Evolutionary conservation across 1,140 invertebrate genomes (phyloP), one percentile per base, ranked within the genome.

Genomic region (Drosophila suzukii): DNA sequence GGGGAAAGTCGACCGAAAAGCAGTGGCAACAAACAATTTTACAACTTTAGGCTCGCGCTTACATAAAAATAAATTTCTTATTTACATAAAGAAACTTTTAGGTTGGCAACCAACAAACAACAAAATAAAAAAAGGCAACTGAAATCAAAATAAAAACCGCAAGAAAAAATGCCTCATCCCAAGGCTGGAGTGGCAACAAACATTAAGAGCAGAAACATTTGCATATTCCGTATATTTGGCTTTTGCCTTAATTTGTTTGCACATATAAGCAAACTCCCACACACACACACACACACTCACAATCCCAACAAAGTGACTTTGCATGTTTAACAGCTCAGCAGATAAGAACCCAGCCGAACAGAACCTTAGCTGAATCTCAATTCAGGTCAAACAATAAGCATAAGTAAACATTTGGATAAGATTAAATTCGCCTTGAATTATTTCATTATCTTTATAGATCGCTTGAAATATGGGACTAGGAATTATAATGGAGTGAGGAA

Each of bases 11-110:
- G 60, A 20, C 12, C 56, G 20, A 67, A 72, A 44, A 55, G 65
- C 66, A 66, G 32, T 38, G 46, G 39, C 71, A 81, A 72, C 66
- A 85, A 81, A 88, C 79, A 89, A 77, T 88, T 89, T 88, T 89
- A 88, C 72, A 88, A 88, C 83, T 88, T 88, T 82, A 88, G 84
- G 84, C 84, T 75, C 67, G 76, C 83, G 83, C 75, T 73, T 74
- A 89, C 83, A 88, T 89, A 89, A 89, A 89, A 89, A 89, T 81
- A 89, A 89, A 89, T 84, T 90, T 89, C 85, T 84, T 90, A 89
- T 89, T 89, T 89, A 89, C 85, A 89, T 89, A 89, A 81, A 81
- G 84, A 90, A 89, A 89, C 84, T 89, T 89, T 89, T 84, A 84
- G 84, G 80, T 53, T 61, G 49, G 49, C 84, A 72, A 46, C 41